Base-by-base conservation (phyloP, 2,888 invertebrate genomes). In the Hirtodrosophila histrioides region DNA sequence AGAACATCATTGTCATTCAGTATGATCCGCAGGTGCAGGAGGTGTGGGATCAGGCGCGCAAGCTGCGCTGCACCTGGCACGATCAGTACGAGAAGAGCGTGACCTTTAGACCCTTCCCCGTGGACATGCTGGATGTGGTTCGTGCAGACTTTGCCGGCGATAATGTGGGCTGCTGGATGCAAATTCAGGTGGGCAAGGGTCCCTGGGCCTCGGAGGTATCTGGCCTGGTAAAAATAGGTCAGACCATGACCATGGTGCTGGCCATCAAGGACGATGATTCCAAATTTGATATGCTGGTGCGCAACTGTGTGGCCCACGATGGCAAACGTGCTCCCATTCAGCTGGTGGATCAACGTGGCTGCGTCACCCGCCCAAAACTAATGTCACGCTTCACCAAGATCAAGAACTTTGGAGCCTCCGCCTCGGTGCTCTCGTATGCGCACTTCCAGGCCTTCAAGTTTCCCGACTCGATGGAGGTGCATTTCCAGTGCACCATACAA, bases 141-240 rank as follows among this genome's bases (percentile, higher is more conserved):
- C 93, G 97, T 53, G 97, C 98, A 3, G 97, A 98, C 87, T 98
- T 98, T 79, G 97, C 97, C 61, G 98, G 98, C 0, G 98, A 98
- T 87, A 98, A 98, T 88, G 97, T 98, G 2, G 97, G 97, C 12
- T 98, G 98, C 92, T 98, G 98, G 98, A 98, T 98, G 98, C 97
- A 98, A 90, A 98, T 98, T 76, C 98, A 98, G 93, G 97, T 97
- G 3, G 97, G 97, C 39, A 97, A 97, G 90, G 97, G 97, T 23
- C 98, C 98, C 0, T 98, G 98, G 97, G 97, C 98, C 8, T 97
- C 97, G 0, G 98, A 98, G 92, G 98, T 98, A 0, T 97, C 97
- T 0, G 98, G 98, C 0, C 93, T 98, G 48, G 98, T 98, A 0
- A 98, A 98, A 92, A 98, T 98, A 58, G 98, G 98, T 0, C 98